Conservation (phyloP, 2,113 vertebrate genomes). For the Nycticryphes semicollaris region DNA sequence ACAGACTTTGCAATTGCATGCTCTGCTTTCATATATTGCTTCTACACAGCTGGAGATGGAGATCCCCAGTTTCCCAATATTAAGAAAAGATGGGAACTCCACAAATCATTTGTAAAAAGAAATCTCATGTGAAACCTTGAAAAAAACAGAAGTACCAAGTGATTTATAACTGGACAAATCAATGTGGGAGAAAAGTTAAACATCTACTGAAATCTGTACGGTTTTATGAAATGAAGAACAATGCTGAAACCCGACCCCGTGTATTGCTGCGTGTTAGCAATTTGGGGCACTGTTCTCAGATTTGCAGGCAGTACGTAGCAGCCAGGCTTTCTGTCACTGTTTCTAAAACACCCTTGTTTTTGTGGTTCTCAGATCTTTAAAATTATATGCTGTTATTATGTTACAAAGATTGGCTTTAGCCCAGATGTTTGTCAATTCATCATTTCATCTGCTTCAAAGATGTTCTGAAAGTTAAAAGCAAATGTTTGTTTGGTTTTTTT, state of each 20-base stretch:
- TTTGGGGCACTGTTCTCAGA: not conserved
- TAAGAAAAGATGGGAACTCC: not conserved
- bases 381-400: not conserved
- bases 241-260: not conserved
- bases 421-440: not conserved
- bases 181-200: not conserved
- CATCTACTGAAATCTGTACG: not conserved
- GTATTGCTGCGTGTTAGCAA: not conserved
- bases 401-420: not conserved
- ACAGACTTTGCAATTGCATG: not conserved
- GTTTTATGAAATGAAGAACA: not conserved
- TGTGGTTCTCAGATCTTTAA: constrained; percentile 19
- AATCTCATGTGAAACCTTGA: not conserved
- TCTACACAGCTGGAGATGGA: not conserved
- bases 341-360: not conserved
- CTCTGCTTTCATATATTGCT: not conserved
- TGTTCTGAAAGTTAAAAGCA: not conserved
- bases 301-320: not conserved
- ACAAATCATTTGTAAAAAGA: not conserved
- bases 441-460: not conserved
- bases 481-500: not conserved
- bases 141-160: not conserved
- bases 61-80: not conserved
- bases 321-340: not conserved
- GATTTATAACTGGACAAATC: not conserved